These are phyloP conservation scores for Lamprotornis superbus DNA, from an alignment of 2,113 vertebrate species.

Conservation along the genomic window DNA sequence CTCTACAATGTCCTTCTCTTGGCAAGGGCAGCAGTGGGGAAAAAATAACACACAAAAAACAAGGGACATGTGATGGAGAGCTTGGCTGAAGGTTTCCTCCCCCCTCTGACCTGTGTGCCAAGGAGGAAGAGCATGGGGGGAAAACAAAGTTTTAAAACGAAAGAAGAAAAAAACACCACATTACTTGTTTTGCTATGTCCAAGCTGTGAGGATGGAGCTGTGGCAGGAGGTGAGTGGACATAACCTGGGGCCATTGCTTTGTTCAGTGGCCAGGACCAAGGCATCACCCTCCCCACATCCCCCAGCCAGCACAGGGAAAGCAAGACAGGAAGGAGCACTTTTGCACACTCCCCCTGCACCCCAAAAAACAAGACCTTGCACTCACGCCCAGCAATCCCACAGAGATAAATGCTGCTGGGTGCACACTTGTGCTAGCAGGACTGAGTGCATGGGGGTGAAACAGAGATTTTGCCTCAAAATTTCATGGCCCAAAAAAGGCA, in stretches of 20 bases:
- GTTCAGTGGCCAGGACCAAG: background rate
- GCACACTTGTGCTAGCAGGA: background rate
- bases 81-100: slow-evolving; percentile 9
- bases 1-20: slow-evolving; percentile 52
- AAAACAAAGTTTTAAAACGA: background rate
- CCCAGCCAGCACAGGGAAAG: background rate
- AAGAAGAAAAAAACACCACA: background rate
- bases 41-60: slow-evolving; percentile 58
- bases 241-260: accelerated
- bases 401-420: background rate
- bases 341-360: background rate
- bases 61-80: slow-evolving; percentile 51
- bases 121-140: background rate
- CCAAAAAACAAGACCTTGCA: background rate
- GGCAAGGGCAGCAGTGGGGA: slow-evolving; percentile 38
- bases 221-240: accelerated
- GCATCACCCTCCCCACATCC: background rate
- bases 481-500: too few relatives aligned
- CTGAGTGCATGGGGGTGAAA: accelerated
- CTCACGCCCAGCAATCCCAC: background rate
- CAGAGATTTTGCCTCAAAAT: background rate
- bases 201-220: background rate
- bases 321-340: background rate
- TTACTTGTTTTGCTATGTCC: background rate
- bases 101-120: background rate